Evolutionary conservation across 2,113 vertebrate genomes (phyloP).

Genomic region (Kobus ellipsiprymnus): DNA sequence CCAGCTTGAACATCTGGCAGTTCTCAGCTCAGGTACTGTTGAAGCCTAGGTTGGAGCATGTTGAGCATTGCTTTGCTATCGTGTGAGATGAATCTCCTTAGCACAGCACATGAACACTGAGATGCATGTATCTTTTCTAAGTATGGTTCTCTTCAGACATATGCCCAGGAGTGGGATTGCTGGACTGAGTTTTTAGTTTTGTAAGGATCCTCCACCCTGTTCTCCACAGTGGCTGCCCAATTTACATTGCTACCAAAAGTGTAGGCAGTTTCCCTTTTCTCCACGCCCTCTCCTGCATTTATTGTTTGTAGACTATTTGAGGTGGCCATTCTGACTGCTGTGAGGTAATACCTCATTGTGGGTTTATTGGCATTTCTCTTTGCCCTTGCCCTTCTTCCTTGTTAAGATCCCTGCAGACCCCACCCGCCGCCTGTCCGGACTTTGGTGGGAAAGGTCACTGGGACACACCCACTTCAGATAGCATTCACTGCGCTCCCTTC

Average conservation of each 20-base stretch:
- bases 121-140: neutral
- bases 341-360: neutral
- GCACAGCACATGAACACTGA: neutral
- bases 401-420: neutral
- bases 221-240: neutral
- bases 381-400: neutral
- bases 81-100: neutral
- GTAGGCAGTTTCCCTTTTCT: neutral
- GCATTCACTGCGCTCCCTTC: constrained; percentile 69
- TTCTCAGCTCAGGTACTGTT: neutral
- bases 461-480: constrained; percentile 63
- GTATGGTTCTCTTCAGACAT: neutral
- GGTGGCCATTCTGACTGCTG: neutral
- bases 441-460: constrained; percentile 54
- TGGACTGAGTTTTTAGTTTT: neutral
- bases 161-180: neutral
- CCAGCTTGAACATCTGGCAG: neutral
- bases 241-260: neutral
- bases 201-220: neutral
- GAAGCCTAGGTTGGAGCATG: neutral
- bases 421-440: neutral
- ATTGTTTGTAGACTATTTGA: neutral
- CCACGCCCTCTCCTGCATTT: neutral
- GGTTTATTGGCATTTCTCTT: neutral
- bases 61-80: neutral